Conservation (phyloP, 1,140 invertebrate genomes). For the Zaprionus lachaisei region DNA sequence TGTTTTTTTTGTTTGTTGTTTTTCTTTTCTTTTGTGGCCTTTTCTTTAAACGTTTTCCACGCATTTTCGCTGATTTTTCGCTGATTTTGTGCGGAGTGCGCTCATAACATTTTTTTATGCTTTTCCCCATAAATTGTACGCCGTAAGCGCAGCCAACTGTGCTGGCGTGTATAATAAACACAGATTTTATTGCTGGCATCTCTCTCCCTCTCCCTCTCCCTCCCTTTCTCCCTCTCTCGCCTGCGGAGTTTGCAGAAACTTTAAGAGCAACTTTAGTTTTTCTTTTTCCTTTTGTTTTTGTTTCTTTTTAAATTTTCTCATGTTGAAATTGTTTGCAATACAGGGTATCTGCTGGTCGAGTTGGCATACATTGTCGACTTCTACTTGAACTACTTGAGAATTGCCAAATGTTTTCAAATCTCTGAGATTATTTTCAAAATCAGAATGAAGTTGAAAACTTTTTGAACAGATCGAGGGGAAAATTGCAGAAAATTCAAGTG, state of each 20-base stretch:
- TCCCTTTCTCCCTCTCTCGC: too few relatives aligned
- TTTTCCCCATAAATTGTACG: conserved; percentile 1
- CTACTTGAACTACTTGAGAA: too few relatives aligned
- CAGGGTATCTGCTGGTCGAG: not conserved
- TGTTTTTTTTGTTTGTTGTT: not conserved
- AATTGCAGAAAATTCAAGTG: not conserved
- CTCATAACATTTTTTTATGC: not conserved
- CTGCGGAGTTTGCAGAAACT: not conserved
- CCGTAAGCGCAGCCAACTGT: conserved; percentile 1
- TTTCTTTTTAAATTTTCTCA: not conserved
- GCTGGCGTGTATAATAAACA: not conserved
- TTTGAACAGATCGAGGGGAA: not conserved
- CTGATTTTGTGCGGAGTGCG: not conserved
- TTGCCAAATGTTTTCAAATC: too few relatives aligned
- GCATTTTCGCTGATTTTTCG: not conserved
- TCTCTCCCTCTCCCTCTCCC: not conserved
- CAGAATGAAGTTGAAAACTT: not conserved
- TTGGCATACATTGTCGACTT: not conserved
- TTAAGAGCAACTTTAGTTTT: not conserved
- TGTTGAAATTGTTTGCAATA: not conserved
- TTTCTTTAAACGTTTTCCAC: not conserved
- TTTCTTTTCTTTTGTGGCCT: not conserved
- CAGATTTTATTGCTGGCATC: not conserved
- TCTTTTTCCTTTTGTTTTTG: not conserved
- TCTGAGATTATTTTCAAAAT: too few relatives aligned